Conservation (phyloP, 2,797 vertebrate species). For the Chiroxiphia lanceolata region DNA sequence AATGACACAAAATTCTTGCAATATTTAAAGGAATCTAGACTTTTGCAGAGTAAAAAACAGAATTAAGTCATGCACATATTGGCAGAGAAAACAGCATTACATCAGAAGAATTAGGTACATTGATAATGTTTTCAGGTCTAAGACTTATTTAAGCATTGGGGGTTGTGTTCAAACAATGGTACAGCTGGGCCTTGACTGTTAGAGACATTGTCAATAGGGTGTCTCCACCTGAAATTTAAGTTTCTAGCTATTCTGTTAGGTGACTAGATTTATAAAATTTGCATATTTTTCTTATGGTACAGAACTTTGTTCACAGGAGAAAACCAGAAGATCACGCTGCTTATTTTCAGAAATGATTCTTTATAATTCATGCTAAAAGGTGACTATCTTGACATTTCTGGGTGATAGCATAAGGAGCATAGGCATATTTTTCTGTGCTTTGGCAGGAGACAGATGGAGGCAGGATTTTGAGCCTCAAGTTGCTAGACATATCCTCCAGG, state of each 20-base stretch:
- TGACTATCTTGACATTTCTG: slow-evolving; percentile 8
- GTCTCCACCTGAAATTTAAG: neutral
- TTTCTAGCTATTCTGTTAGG: neutral
- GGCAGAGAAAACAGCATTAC: neutral
- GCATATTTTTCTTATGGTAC: neutral
- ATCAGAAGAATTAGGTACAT: neutral
- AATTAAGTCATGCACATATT: neutral
- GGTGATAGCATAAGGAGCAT: slow-evolving; percentile 16
- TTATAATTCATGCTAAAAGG: slow-evolving; percentile 17
- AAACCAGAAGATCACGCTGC: neutral
- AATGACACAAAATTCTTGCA: neutral
- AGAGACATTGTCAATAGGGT: neutral
- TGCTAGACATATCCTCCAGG: neutral
- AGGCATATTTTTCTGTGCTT: slow-evolving; percentile 9
- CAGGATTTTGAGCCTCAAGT: slow-evolving; percentile 2
- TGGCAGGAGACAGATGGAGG: slow-evolving; percentile 34
- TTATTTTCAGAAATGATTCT: slow-evolving; percentile 20
- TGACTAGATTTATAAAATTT: neutral
- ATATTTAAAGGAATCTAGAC: neutral
- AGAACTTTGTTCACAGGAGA: neutral
- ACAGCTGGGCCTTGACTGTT: neutral
- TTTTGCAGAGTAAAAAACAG: neutral
- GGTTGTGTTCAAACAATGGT: neutral
- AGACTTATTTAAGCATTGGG: neutral
- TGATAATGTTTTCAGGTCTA: neutral